A percentile compares a stretch with the other conserved stretches of the same genome.
Conservation (phyloP, 2,888 invertebrate species). For the Pollenia labialis region DNA sequence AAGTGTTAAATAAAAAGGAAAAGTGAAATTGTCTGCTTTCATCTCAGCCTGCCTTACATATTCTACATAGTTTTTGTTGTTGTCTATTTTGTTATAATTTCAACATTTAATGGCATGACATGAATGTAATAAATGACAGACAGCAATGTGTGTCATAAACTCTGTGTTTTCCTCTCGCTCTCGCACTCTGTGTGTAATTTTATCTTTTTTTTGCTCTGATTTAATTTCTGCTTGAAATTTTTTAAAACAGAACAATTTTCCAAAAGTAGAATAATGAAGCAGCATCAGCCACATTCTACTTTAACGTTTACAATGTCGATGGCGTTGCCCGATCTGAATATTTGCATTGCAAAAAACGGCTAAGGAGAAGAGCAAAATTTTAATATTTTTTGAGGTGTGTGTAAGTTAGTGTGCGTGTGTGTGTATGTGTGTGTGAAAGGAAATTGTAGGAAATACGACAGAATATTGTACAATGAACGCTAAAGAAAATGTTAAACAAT, state of each 20-base stretch:
- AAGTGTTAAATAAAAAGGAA: conserved; percentile 49
- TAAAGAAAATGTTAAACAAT: conserved; percentile 60
- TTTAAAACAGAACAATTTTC: conserved; percentile 35
- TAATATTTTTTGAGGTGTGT: neutral
- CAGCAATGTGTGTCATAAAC: conserved; percentile 70
- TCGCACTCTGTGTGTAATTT: conserved; percentile 12
- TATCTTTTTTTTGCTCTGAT: conserved; percentile 1
- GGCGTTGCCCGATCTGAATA: neutral
- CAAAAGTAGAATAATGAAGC: conserved; percentile 42
- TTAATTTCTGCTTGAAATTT: conserved; percentile 23
- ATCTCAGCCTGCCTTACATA: conserved; percentile 13
- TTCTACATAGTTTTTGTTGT: neutral
- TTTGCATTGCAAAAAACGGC: neutral
- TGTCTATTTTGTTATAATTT: conserved; percentile 13
- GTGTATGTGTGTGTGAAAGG: neutral
- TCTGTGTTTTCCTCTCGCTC: conserved; percentile 23
- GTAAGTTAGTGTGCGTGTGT: neutral
- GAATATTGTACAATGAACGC: conserved; percentile 7
- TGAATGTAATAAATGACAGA: conserved; percentile 71
- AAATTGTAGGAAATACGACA: conserved; percentile 27
- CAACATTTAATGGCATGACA: conserved; percentile 50
- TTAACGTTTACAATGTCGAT: conserved; percentile 1
- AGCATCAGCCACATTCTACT: conserved; percentile 16
- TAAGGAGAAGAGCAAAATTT: conserved; percentile 17
- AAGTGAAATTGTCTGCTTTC: conserved; percentile 45